Conservation (phyloP, 53 echinoderm and acorn worm species). For the Paracentrotus lividus region DNA sequence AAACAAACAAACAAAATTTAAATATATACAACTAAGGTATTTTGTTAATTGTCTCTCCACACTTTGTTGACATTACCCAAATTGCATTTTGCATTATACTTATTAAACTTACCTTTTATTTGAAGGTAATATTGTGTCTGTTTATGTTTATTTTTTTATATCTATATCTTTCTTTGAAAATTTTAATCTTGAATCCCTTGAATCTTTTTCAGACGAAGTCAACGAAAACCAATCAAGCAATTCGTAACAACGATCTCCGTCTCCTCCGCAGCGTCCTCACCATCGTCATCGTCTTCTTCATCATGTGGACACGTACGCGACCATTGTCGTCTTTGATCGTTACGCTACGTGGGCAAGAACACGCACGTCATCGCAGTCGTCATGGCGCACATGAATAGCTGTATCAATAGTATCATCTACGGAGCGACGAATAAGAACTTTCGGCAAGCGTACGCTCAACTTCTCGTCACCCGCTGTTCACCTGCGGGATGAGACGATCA, state of each 20-base stretch:
- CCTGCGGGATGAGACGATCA: constrained; percentile 39
- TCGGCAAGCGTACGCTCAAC: constrained; percentile 75
- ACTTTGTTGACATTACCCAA: no score
- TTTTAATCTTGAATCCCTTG: no score
- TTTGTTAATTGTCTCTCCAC: no score
- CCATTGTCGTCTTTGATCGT: constrained; percentile 78
- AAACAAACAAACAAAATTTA: no score
- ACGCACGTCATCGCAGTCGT: constrained; percentile 75
- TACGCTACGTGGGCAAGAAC: constrained; percentile 75
- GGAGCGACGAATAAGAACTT: constrained; percentile 89
- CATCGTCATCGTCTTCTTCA: constrained; percentile 82
- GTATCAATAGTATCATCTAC: constrained; percentile 89
- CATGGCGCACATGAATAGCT: constrained; percentile 89
- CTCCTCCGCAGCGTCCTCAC: constrained; percentile 81
- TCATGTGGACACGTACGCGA: constrained; percentile 92
- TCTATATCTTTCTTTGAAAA: no score
- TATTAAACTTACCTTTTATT: no score
- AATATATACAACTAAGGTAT: no score
- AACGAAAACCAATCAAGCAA: background rate
- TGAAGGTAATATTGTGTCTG: no score
- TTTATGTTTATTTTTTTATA: no score
- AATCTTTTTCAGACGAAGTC: constrained; percentile 1
- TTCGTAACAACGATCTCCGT: constrained; percentile 68
- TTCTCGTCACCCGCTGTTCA: constrained; percentile 40
- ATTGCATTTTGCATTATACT: no score